Evolutionary conservation across 2,113 vertebrate species (phyloP).

Genomic region (Bucco capensis): DNA sequence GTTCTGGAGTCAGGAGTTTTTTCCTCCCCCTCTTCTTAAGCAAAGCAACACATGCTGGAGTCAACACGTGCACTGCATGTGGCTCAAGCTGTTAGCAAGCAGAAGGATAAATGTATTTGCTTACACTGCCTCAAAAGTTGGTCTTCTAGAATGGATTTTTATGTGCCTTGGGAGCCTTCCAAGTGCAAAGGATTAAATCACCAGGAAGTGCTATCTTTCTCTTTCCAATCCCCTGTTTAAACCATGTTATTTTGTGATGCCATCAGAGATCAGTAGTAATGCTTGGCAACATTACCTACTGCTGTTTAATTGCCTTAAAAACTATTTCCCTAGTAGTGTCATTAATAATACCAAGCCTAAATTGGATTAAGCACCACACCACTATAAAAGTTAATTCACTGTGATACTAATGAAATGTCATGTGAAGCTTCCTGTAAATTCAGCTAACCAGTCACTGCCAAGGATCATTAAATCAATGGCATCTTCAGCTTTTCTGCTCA

Average conservation of each 20-base stretch:
- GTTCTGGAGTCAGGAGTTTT: neutral
- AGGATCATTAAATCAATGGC: conserved; percentile 64
- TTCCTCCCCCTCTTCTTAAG: neutral
- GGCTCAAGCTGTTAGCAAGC: neutral
- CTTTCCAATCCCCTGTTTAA: conserved; percentile 31
- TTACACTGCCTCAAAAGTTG: conserved; percentile 3
- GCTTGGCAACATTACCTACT: conserved; percentile 60
- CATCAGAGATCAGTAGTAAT: conserved; percentile 45
- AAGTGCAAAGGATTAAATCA: conserved; percentile 55
- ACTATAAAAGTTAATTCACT: conserved; percentile 74
- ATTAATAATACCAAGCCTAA: conserved; percentile 68
- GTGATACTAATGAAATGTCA: conserved; percentile 71
- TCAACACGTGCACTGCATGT: neutral
- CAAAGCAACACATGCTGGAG: neutral
- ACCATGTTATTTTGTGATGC: conserved; percentile 44
- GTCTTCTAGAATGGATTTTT: conserved; percentile 25
- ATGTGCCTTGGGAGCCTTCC: conserved; percentile 54
- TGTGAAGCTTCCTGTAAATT: conserved; percentile 70
- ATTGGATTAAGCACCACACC: conserved; percentile 68
- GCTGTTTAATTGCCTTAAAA: conserved; percentile 72
- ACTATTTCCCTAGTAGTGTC: conserved; percentile 63
- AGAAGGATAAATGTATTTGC: conserved; percentile 35
- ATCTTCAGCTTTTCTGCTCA: conserved; percentile 46
- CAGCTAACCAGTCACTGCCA: conserved; percentile 64
- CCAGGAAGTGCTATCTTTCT: conserved; percentile 46